Evolutionary conservation across 2,113 vertebrate genomes (phyloP).

Genomic region (Neopipo cinnamomea): DNA sequence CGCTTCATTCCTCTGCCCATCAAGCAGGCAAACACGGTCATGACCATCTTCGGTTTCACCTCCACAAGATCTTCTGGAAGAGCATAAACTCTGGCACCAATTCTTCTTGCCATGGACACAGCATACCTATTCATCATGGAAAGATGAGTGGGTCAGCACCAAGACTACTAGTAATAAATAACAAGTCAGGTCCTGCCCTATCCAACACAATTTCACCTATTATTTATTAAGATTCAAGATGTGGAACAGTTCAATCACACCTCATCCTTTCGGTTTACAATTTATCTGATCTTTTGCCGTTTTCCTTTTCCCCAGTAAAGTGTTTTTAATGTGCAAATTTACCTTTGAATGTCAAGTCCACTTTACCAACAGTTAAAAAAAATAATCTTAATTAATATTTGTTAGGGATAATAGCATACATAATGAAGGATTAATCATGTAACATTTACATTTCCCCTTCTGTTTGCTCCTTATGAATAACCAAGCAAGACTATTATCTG

Average conservation of each 20-base stretch:
- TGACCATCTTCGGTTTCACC: conserved; percentile 93
- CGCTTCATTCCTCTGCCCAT: conserved; percentile 96
- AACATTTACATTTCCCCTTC: neutral
- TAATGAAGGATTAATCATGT: neutral
- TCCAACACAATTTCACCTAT: neutral
- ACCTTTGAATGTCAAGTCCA: neutral
- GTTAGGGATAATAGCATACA: neutral
- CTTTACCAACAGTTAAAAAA: neutral
- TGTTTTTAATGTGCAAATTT: neutral
- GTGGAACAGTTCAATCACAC: neutral
- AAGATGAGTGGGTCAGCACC: neutral
- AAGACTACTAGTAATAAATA: neutral
- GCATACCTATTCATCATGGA: conserved; percentile 77
- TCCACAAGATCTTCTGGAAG: conserved; percentile 92
- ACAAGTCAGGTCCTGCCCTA: neutral
- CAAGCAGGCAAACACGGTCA: conserved; percentile 96
- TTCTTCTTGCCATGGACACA: conserved; percentile 91
- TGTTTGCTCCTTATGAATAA: neutral
- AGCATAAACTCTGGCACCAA: conserved; percentile 89
- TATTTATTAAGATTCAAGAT: neutral
- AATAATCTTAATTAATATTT: neutral
- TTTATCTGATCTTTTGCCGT: neutral
- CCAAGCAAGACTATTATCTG: neutral
- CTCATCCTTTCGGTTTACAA: neutral
- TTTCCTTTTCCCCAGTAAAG: neutral